Conservation (phyloP, 2,113 vertebrate species). For the Ariopsis seemanni region DNA sequence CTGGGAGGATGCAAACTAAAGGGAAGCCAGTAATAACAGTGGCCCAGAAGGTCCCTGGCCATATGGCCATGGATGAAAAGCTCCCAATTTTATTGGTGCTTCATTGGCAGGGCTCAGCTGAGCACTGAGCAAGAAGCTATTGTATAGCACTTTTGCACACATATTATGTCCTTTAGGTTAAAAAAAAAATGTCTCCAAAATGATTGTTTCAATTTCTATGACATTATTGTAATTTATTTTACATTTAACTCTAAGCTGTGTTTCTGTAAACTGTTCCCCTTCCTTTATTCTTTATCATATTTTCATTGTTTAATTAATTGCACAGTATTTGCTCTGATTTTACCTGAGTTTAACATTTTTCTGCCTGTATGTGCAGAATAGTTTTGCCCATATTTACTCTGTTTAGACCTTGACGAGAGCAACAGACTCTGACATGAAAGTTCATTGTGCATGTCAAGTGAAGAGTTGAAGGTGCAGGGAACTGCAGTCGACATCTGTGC, state of each 20-base stretch:
- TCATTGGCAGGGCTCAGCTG: slow-evolving; percentile 10
- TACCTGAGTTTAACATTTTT: background rate
- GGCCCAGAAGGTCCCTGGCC: background rate
- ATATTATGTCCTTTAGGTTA: background rate
- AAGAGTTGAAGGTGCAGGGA: too few relatives aligned
- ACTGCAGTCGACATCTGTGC: too few relatives aligned
- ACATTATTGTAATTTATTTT: too few relatives aligned
- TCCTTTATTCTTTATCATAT: background rate
- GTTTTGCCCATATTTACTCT: background rate
- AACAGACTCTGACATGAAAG: too few relatives aligned
- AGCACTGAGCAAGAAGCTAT: background rate
- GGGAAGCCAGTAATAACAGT: slow-evolving; percentile 21
- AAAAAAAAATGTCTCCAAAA: background rate
- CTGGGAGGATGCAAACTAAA: slow-evolving; percentile 10
- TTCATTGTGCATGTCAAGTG: too few relatives aligned
- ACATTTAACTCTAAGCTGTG: background rate
- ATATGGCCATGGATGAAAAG: slow-evolving; percentile 32
- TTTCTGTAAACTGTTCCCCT: background rate
- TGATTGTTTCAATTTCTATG: background rate
- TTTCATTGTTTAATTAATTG: background rate
- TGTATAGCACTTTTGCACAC: slow-evolving; percentile 6
- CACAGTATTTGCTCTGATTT: background rate
- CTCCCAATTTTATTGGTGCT: background rate
- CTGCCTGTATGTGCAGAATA: background rate
- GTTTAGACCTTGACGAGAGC: too few relatives aligned